phyloP scores from a whole-genome alignment of 1,140 invertebrate genomes.

The Melipona quadrifasciata region DNA sequence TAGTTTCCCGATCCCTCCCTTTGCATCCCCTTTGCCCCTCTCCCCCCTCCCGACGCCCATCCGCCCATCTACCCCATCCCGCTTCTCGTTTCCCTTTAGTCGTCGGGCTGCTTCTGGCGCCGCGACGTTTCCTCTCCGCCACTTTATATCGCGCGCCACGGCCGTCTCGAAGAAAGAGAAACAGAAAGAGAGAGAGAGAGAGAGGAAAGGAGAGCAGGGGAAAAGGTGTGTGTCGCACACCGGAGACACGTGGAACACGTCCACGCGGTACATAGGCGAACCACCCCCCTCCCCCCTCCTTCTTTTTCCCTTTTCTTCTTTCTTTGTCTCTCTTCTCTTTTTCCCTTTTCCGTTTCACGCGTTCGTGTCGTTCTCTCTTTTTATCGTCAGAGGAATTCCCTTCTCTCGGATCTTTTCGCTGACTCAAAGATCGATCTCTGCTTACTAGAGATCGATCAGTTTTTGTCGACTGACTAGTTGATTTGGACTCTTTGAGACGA shows the following conservation, averaged over 20 bases:
- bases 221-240: neutral
- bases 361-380: too few relatives aligned
- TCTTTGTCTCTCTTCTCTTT: neutral
- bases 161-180: neutral
- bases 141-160: constrained; percentile 31
- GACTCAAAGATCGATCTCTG: constrained; percentile 41
- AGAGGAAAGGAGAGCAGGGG: neutral
- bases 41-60: constrained; percentile 48
- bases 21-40: neutral
- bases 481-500: too few relatives aligned
- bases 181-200: too few relatives aligned
- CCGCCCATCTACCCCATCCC: constrained; percentile 32
- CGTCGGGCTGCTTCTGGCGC: constrained; percentile 47
- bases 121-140: constrained; percentile 49
- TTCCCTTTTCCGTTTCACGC: neutral
- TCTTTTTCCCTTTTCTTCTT: neutral
- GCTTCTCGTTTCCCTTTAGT: constrained; percentile 37
- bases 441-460: too few relatives aligned
- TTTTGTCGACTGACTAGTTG: too few relatives aligned
- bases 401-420: neutral
- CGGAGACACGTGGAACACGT: neutral
- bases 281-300: neutral
- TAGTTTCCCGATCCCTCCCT: constrained; percentile 72
- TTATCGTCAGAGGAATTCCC: neutral
- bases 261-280: too few relatives aligned